Base-by-base conservation (phyloP, 2,888 invertebrate species). In the Microctonus brassicae region DNA sequence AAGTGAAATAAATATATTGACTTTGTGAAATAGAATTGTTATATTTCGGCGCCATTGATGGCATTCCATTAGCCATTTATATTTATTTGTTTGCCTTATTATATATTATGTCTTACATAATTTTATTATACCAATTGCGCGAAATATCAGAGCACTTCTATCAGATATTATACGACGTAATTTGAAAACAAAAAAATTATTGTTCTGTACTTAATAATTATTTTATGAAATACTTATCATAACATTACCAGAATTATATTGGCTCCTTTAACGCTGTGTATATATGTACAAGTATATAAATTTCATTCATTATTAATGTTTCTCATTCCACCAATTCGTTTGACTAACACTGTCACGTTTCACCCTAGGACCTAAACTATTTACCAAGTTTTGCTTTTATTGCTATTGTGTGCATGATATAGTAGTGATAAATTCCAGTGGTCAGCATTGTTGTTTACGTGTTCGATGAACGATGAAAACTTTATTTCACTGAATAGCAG, bases 251-350 rank as follows among this genome's bases (percentile, higher is more conserved):
- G 33, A 53, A 11, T 52, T 65, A 52, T 66, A 36, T 42, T 47
- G 57, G 58, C 42, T 65, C 47, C 57, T 55, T 36, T n/a, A 39
- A 39, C 39, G 3, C n/a, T n/a, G 39, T 13, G 13, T 4, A 11
- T 36, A 4, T 61, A 11, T n/a, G 66, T 73, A 70, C 75, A 76
- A 66, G 73, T 77, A 74, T 74, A 77, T 77, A 75, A 29, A 75
- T 73, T 76, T 79, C 79, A 78, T 81, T 81, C 77, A 81, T 81
- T 79, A 81, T 81, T 81, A 77, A 81, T 76, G 74, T 77, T 73
- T 76, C 77, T 80, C 76, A 79, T 79, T 78, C 17, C 42, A 42
- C 76, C 69, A n/a, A 73, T 57, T 60, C 65, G 74, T 73, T 73
- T 75, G 79, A 77, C 73, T 68, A 70, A 74, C 76, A 62, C 66